Percentiles rank a stretch among this genome's conserved stretches.
Conservation (phyloP, 2,797 vertebrate species). For the Sebastes steindachneri region DNA sequence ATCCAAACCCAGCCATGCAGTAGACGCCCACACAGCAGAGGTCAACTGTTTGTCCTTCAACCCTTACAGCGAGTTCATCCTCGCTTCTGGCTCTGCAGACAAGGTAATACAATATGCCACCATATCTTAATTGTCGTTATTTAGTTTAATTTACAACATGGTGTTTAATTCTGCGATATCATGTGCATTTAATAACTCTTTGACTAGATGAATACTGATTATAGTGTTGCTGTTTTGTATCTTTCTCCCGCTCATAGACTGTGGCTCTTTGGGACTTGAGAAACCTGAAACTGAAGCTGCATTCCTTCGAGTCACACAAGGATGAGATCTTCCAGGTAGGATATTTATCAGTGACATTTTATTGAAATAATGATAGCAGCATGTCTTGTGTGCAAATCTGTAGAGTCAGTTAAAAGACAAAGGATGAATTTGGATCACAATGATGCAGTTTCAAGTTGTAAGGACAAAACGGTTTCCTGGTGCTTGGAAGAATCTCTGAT, state of each 20-base stretch:
- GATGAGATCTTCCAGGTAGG: constrained; percentile 95
- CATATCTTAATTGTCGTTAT: rapidly evolving
- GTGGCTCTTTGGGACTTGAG: constrained; percentile 93
- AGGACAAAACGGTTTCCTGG: background rate
- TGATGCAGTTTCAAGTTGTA: background rate
- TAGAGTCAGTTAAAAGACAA: background rate
- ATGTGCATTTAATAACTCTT: background rate
- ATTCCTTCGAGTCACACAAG: constrained; percentile 93
- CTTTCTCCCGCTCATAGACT: constrained; percentile 73
- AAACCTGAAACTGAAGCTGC: constrained; percentile 92
- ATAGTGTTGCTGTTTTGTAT: background rate
- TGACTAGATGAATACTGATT: background rate
- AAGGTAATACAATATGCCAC: constrained; percentile 80
- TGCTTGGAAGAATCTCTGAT: background rate
- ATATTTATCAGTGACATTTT: background rate
- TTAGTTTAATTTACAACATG: background rate
- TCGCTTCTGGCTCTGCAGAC: constrained; percentile 95
- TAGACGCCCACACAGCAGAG: constrained; percentile 95
- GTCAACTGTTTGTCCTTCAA: constrained; percentile 98
- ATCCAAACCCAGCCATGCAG: constrained; percentile 93
- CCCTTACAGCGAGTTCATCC: constrained; percentile 94
- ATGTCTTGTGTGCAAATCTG: background rate
- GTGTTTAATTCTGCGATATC: background rate
- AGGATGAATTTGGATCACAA: background rate
- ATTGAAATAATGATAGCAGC: background rate